A percentile compares a stretch with the other conserved stretches of the same genome.
phyloP scores from a whole-genome alignment of 2,888 invertebrate species.

The Teinopalpus imperialis region DNA sequence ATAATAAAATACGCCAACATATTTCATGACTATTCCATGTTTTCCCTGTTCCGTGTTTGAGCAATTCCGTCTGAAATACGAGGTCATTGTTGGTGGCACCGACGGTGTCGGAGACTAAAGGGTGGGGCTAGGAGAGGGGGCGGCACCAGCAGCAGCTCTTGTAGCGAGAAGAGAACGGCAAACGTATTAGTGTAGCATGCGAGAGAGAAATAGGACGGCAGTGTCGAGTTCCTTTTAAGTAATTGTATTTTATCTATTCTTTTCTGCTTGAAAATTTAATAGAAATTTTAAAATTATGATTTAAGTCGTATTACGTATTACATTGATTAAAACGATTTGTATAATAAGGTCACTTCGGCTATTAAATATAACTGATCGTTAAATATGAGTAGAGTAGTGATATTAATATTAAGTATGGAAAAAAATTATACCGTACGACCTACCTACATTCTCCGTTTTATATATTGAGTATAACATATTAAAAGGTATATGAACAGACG shows the following conservation, averaged over 20 bases:
- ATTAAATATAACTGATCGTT: too few species aligned
- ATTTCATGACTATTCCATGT: constrained; percentile 57
- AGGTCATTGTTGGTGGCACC: constrained; percentile 80
- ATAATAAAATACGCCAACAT: constrained; percentile 23
- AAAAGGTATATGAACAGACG: not conserved
- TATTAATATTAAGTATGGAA: too few species aligned
- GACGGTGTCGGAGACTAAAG: constrained; percentile 63
- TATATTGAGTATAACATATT: too few species aligned
- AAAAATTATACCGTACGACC: too few species aligned
- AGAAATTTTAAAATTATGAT: constrained; percentile 23
- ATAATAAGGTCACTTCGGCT: too few species aligned
- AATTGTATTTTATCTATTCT: constrained; percentile 74
- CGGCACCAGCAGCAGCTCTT: constrained; percentile 42
- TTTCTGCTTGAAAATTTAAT: constrained; percentile 55
- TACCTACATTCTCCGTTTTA: too few species aligned
- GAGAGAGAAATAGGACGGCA: constrained; percentile 76
- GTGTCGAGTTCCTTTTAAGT: constrained; percentile 73
- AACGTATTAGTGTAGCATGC: constrained; percentile 74
- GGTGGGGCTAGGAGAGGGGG: constrained; percentile 45
- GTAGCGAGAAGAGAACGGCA: constrained; percentile 50
- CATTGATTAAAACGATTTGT: too few species aligned
- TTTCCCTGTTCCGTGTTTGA: constrained; percentile 76
- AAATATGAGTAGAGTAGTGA: too few species aligned
- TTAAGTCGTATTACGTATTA: too few species aligned
- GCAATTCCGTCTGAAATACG: constrained; percentile 81